Evolutionary conservation across 2,113 vertebrate species (phyloP), one percentile per base, ranked within the genome.

Genomic region (Sylvietta virens): DNA sequence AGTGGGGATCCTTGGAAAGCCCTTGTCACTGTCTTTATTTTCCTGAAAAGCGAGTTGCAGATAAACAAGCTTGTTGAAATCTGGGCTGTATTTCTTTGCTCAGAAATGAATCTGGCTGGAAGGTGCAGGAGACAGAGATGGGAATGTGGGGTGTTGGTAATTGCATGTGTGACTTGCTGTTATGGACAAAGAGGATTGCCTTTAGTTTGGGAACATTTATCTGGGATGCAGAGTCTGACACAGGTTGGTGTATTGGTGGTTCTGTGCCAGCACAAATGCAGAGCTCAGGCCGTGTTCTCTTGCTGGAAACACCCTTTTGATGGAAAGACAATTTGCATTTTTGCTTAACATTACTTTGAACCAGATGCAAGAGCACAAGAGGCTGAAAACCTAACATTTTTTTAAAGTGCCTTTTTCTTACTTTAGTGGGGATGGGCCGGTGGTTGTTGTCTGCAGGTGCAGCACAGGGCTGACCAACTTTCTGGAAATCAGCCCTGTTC

Each of bases 401-500:
- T 73, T 82, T 17, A 0, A 44, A 37, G 35, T 37, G 26, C 7
- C 11, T 44, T 89, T 74, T 57, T 5, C 23, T 73, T 81, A 5
- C 10, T 82, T 76, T 17, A 23, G 6, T 27, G 21, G 19, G 13
- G 13, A 10, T 51, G 33, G 33, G 8, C 33, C 64, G n/a, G 54
- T 42, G 17, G 26, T 51, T 0, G 1, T 14, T 88, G 30, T 7
- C 30, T 18, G n/a, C 28, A 57, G 65, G 23, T 24, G 30, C 13
- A 9, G 33, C 3, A 1, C 22, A 56, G 56, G 35, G 31, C 39
- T 73, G 81, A n/a, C 5, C n/a, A 5, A 3, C 0, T 0, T 47
- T n/a, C 24, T 42, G 3, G 66, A 77, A 62, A 23, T 30, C 51
- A n/a, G 16, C 23, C 3, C 35, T 66, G 31, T 19, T 74, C 40